Evolutionary conservation across 2,113 vertebrate species (phyloP).

Genomic region (Dermatemys mawii): DNA sequence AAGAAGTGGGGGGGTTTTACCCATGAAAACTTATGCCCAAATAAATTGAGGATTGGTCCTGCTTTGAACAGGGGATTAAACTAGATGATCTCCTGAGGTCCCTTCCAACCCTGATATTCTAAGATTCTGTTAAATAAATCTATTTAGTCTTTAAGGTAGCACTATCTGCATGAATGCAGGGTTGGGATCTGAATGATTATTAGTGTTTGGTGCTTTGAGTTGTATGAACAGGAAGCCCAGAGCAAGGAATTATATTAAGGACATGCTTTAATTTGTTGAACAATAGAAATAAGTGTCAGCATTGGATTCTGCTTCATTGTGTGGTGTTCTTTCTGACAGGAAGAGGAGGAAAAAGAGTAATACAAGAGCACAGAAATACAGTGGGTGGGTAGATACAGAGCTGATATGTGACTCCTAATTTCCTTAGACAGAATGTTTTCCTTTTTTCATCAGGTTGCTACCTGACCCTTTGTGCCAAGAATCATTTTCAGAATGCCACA

Average conservation of each 20-base stretch:
- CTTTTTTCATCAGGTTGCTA: background rate
- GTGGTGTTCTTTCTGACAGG: background rate
- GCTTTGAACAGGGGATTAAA: too few species aligned
- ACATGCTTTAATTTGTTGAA: conserved; percentile 7
- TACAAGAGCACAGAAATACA: background rate
- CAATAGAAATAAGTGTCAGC: background rate
- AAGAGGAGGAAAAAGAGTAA: background rate
- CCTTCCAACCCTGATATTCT: too few species aligned
- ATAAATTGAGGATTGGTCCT: too few species aligned
- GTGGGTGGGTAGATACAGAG: background rate
- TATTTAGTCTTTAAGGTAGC: background rate
- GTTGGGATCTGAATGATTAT: background rate
- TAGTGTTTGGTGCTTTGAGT: background rate
- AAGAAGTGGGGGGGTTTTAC: too few species aligned
- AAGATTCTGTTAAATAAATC: too few species aligned
- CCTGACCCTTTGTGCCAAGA: conserved; percentile 5
- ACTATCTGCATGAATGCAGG: background rate
- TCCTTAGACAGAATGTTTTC: background rate
- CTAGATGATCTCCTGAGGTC: too few species aligned
- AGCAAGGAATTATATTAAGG: background rate
- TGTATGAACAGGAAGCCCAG: background rate
- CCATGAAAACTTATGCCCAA: too few species aligned
- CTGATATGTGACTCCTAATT: conserved; percentile 18
- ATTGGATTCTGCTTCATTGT: background rate
- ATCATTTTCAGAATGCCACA: conserved; percentile 29